Evolutionary conservation across 2,113 vertebrate genomes (phyloP).

Genomic region (Vidua macroura): DNA sequence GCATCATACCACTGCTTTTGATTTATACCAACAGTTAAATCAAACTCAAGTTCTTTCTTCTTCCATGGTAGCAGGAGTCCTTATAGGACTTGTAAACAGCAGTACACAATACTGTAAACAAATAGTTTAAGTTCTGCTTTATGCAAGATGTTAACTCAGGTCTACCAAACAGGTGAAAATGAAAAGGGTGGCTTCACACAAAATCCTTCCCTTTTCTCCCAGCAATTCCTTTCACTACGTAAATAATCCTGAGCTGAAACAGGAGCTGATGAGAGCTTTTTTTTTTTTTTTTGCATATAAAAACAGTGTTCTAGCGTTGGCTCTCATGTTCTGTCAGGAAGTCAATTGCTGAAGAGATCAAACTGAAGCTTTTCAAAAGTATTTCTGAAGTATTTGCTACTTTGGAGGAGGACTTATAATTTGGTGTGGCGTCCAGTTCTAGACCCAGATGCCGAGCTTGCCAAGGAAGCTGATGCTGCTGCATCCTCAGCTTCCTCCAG

Average conservation of each 20-base stretch:
- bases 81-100: conserved; percentile 79
- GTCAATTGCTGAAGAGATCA: conserved; percentile 61
- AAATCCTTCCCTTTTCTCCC: conserved; percentile 71
- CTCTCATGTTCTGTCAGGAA: conserved; percentile 63
- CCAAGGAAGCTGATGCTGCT: conserved; percentile 81
- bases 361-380: conserved; percentile 47
- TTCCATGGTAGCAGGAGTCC: conserved; percentile 72
- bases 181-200: conserved; percentile 69
- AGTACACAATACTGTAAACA: conserved; percentile 83
- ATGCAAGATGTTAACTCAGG: conserved; percentile 71
- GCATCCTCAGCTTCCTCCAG: conserved; percentile 94
- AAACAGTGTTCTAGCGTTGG: conserved; percentile 54
- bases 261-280: conserved; percentile 51
- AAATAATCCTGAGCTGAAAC: conserved; percentile 82
- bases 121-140: conserved; percentile 71
- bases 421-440: conserved; percentile 87
- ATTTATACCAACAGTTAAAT: conserved; percentile 13
- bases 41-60: conserved; percentile 46
- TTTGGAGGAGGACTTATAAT: conserved; percentile 76
- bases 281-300: conserved; percentile 68
- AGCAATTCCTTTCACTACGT: conserved; percentile 69
- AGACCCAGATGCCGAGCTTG: conserved; percentile 73
- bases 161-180: conserved; percentile 64
- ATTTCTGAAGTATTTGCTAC: background rate
- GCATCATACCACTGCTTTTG: background rate